These are phyloP conservation scores for Stichopus chloronotus DNA, from an alignment of 35 echinoderm and acorn worm genomes.

Conservation along the genomic window DNA sequence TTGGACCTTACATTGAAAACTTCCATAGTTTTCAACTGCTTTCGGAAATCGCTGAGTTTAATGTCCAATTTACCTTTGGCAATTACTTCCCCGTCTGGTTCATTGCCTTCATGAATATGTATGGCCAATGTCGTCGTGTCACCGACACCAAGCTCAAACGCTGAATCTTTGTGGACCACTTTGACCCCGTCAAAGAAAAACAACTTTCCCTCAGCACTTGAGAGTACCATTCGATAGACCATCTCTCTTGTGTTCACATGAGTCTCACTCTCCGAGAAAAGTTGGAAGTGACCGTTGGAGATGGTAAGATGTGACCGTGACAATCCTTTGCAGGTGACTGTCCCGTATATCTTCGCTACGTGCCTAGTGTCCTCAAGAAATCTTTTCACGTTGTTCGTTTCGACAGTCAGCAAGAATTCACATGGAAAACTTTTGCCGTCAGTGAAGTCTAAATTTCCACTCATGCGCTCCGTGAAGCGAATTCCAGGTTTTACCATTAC, in stretches of 20 bases:
- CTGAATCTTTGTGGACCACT: conserved; percentile 69
- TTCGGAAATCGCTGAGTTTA: conserved; percentile 64
- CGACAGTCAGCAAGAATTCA: conserved; percentile 67
- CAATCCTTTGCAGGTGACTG: conserved; percentile 65
- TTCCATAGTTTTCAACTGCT: conserved; percentile 62
- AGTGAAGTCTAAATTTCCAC: conserved; percentile 53
- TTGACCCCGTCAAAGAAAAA: conserved; percentile 71
- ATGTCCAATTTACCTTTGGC: conserved; percentile 69
- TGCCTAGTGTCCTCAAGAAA: conserved; percentile 65
- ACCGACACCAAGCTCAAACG: conserved; percentile 54
- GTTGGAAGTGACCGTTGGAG: conserved; percentile 70
- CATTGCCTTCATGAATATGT: conserved; percentile 51
- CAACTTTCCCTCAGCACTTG: conserved; percentile 56
- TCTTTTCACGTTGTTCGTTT: conserved; percentile 69
- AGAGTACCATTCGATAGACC: conserved; percentile 74
- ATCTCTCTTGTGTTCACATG: conserved; percentile 73
- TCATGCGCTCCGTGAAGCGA: conserved; percentile 75
- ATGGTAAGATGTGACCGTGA: conserved; percentile 65
- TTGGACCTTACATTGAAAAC: conserved; percentile 51
- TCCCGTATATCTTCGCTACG: conserved; percentile 66
- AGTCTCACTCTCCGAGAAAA: conserved; percentile 63
- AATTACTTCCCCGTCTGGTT: background rate
- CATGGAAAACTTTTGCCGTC: conserved; percentile 27
- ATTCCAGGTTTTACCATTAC: conserved; percentile 73
- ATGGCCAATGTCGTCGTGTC: conserved; percentile 67